A percentile compares a stretch with the other conserved stretches of the same genome.
phyloP scores from a whole-genome alignment of 2,113 vertebrate genomes.

The Isichthys henryi region DNA sequence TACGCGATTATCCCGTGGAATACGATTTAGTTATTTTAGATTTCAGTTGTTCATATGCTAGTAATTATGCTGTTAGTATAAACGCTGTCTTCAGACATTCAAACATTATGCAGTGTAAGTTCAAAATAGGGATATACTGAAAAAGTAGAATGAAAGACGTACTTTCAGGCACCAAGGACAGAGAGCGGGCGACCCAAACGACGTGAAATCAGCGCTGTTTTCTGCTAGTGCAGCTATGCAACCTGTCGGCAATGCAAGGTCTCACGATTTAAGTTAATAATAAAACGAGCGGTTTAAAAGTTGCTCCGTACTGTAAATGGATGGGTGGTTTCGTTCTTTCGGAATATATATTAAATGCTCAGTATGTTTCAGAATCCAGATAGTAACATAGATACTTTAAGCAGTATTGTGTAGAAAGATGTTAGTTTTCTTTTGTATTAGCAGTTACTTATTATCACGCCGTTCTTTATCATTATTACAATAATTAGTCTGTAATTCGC shows the following conservation, averaged over 20 bases:
- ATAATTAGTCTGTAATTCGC: neutral
- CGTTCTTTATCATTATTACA: neutral
- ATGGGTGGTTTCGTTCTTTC: neutral
- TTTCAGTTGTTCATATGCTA: neutral
- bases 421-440: neutral
- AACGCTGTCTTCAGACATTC: neutral
- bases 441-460: neutral
- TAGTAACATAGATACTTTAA: neutral
- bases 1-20: neutral
- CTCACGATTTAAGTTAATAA: neutral
- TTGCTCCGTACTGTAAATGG: neutral
- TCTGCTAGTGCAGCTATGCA: neutral
- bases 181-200: neutral
- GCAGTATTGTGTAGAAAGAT: neutral
- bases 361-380: neutral
- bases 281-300: neutral
- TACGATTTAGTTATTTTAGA: neutral
- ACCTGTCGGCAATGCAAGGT: neutral
- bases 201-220: neutral
- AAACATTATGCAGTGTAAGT: neutral
- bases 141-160: neutral
- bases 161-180: slow-evolving; percentile 6
- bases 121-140: neutral
- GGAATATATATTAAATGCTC: neutral
- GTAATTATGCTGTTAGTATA: neutral